phyloP scores from a whole-genome alignment of 2,113 vertebrate species.

The Macquaria ambigua region DNA sequence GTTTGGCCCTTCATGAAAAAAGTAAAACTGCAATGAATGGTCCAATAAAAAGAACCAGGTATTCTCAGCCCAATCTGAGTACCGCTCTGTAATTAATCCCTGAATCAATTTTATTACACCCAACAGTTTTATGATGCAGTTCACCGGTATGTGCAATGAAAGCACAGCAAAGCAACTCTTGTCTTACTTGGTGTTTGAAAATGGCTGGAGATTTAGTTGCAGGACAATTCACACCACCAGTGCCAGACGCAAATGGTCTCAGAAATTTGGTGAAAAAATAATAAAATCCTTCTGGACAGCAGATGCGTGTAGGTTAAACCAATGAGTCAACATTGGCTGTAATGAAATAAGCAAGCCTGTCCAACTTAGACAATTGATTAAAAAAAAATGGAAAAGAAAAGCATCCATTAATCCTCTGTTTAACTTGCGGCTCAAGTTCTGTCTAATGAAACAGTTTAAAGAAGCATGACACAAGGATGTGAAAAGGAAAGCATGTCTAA shows the following conservation, averaged over 20 bases:
- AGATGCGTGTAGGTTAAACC: constrained; percentile 30
- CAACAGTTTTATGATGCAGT: constrained; percentile 67
- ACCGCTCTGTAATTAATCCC: constrained; percentile 76
- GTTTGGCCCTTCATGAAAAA: constrained; percentile 70
- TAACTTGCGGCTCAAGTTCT: not conserved
- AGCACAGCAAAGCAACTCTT: constrained; percentile 34
- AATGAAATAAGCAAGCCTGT: not conserved
- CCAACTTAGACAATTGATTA: not conserved
- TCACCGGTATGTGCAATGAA: constrained; percentile 62
- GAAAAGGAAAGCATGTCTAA: too few species aligned
- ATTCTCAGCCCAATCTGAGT: constrained; percentile 72
- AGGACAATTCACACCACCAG: constrained; percentile 41
- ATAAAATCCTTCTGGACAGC: constrained; percentile 41
- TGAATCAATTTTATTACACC: constrained; percentile 74
- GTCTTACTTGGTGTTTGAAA: constrained; percentile 23
- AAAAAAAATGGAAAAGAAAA: constrained; percentile 1
- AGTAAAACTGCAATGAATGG: constrained; percentile 57
- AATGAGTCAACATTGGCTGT: constrained; percentile 25
- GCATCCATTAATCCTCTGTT: not conserved
- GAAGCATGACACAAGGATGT: not conserved
- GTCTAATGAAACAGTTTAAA: not conserved
- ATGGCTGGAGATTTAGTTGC: constrained; percentile 33
- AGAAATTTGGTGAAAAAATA: constrained; percentile 47
- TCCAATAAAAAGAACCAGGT: constrained; percentile 68
- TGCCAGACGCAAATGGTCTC: constrained; percentile 40